phyloP scores from a whole-genome alignment of 2,888 invertebrate species.

The Luperina nickerlii region DNA sequence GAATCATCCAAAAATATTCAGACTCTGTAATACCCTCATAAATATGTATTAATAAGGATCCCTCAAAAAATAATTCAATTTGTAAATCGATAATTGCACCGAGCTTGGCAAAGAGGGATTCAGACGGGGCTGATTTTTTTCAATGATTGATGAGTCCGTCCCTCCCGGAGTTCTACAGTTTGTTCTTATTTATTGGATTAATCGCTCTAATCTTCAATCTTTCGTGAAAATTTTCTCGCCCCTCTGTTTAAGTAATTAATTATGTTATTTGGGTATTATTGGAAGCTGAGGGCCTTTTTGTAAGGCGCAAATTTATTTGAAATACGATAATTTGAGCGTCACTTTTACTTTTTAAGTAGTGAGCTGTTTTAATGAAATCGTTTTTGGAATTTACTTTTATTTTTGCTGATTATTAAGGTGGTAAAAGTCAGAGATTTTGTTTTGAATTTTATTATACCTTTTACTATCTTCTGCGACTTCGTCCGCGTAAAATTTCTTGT shows the following conservation, averaged over 20 bases:
- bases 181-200: constrained; percentile 80
- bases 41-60: constrained; percentile 65
- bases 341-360: constrained; percentile 58
- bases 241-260: constrained; percentile 80
- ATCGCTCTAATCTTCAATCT: constrained; percentile 79
- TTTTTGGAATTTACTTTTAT: constrained; percentile 9
- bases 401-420: not conserved
- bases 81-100: constrained; percentile 75
- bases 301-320: constrained; percentile 70
- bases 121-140: constrained; percentile 62
- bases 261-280: constrained; percentile 79
- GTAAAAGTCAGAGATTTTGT: not conserved
- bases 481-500: not conserved
- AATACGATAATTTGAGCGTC: constrained; percentile 65
- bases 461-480: not conserved
- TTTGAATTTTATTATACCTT: not conserved
- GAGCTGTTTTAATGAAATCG: constrained; percentile 40
- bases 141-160: constrained; percentile 80
- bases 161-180: constrained; percentile 75
- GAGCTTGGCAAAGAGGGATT: constrained; percentile 53
- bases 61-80: constrained; percentile 77
- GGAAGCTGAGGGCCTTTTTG: constrained; percentile 70
- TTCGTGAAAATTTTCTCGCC: constrained; percentile 73
- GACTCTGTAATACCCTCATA: constrained; percentile 21
- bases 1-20: constrained; percentile 8